These are phyloP conservation scores for Hippocampus abdominalis DNA, from an alignment of 2,113 vertebrate species.

Conservation along the genomic window DNA sequence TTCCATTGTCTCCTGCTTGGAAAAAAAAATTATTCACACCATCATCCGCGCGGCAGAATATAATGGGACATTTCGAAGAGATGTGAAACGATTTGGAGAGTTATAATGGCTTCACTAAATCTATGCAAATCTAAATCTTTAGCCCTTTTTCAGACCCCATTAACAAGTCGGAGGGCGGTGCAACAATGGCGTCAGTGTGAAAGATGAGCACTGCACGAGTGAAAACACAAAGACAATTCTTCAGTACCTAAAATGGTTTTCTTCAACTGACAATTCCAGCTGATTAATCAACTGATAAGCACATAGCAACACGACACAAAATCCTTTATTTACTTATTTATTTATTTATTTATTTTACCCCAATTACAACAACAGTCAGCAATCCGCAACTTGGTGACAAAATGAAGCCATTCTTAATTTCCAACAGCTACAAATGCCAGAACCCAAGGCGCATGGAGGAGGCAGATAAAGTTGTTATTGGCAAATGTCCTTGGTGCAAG, in stretches of 20 bases:
- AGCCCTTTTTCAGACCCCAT: slow-evolving; percentile 1
- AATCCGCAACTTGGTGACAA: slow-evolving; percentile 78
- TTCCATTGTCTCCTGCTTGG: neutral
- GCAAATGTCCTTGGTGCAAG: slow-evolving; percentile 81
- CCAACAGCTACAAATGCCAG: slow-evolving; percentile 79
- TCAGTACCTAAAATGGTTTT: slow-evolving; percentile 23
- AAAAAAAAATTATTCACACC: neutral
- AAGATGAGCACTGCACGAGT: neutral
- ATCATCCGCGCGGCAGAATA: slow-evolving; percentile 3
- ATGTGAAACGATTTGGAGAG: neutral
- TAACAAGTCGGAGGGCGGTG: slow-evolving; percentile 12
- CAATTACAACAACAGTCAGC: slow-evolving; percentile 70
- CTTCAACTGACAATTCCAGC: slow-evolving; percentile 26
- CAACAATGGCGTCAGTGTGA: slow-evolving; percentile 8
- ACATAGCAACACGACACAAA: slow-evolving; percentile 34
- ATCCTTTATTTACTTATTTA: neutral
- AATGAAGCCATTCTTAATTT: slow-evolving; percentile 85
- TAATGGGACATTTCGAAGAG: slow-evolving; percentile 10
- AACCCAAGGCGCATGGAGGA: slow-evolving; percentile 77
- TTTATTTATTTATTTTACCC: neutral
- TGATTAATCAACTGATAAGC: slow-evolving; percentile 58
- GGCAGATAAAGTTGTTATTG: slow-evolving; percentile 94
- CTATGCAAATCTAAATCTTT: slow-evolving; percentile 21
- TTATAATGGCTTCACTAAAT: slow-evolving; percentile 28
- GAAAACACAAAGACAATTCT: slow-evolving; percentile 23